Evolutionary conservation across 2,888 invertebrate genomes (phyloP), one percentile per base, ranked within the genome.

Genomic region (Pilophorus perplexus): DNA sequence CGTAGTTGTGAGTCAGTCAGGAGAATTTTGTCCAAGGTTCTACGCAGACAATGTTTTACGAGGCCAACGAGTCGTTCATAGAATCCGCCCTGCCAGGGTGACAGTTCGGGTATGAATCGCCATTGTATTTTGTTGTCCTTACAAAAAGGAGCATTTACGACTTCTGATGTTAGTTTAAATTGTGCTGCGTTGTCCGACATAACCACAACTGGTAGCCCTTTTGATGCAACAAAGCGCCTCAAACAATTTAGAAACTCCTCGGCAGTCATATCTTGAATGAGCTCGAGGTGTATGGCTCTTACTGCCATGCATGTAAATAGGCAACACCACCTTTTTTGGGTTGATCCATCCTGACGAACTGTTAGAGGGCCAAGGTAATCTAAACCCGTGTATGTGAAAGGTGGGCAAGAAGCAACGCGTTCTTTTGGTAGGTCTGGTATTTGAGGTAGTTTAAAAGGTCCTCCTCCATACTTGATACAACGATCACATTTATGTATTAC

Each of bases 351-450:
- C 10, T 23, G 5, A 3, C 14, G 3, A 18, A 67, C 64, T 5
- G 3, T 33, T 3, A 66, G 48, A 10, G 66, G 66, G 12, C 66
- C 66, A 23, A 66, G 46, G 25, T 66, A 66, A 27, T 66, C 62
- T 3, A 66, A 18, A 14, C 66, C 66, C 12, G 66, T 66, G 27
- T 27, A 66, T 2, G 64, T 33, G 28, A 66, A 66, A 14, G 62
- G 60, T 12, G 23, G 27, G 22, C 48, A 12, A n/a, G 6, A 33
- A 8, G 50, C 16, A 3, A 64, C 48, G 2, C 64, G 50, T 22
- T 55, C 52, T 16, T 18, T 14, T 16, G 64, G 64, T 3, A 64
- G 14, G 14, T 16, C 33, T 18, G 64, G 64, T 33, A 64, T 64
- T 6, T 16, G 12, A 20, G 64, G 64, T 27, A 64, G 37, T 20